Conservation (phyloP, 2,888 invertebrate species). For the Diarsia rubi region DNA sequence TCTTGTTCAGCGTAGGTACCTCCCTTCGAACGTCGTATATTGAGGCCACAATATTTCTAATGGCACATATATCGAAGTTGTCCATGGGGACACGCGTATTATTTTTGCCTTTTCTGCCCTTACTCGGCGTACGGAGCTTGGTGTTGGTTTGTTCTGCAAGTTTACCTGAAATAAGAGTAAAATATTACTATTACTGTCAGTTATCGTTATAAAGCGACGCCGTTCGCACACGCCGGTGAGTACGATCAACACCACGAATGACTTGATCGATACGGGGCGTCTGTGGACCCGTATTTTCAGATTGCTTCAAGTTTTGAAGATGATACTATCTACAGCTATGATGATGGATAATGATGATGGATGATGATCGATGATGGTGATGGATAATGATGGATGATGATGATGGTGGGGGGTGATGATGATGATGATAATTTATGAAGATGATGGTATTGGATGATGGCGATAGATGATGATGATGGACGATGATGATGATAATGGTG, state of each 20-base stretch:
- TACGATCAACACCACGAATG: constrained; percentile 18
- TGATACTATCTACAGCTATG: constrained; percentile 18
- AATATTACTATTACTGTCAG: constrained; percentile 36
- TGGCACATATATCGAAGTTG: constrained; percentile 22
- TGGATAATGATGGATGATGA: constrained; percentile 31
- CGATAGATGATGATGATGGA: constrained; percentile 4
- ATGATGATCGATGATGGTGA: no score
- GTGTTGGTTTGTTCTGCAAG: constrained; percentile 34
- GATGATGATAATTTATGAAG: neutral
- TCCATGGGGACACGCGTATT: constrained; percentile 25
- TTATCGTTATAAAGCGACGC: constrained; percentile 37
- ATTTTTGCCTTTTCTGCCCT: constrained; percentile 29
- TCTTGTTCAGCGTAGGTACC: constrained; percentile 38
- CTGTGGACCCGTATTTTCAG: constrained; percentile 22
- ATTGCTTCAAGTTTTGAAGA: constrained; percentile 22
- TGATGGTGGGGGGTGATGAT: constrained; percentile 8
- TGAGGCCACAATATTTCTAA: constrained; percentile 41
- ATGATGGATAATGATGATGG: constrained; percentile 12
- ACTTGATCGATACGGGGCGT: constrained; percentile 22
- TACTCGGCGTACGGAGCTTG: constrained; percentile 20
- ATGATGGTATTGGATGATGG: constrained; percentile 7
- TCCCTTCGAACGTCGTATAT: constrained; percentile 44
- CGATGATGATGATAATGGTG: constrained; percentile 29
- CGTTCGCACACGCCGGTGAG: no score
- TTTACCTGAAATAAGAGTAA: constrained; percentile 23